Conservation (phyloP, 2,797 vertebrate species). For the Falco naumanni region DNA sequence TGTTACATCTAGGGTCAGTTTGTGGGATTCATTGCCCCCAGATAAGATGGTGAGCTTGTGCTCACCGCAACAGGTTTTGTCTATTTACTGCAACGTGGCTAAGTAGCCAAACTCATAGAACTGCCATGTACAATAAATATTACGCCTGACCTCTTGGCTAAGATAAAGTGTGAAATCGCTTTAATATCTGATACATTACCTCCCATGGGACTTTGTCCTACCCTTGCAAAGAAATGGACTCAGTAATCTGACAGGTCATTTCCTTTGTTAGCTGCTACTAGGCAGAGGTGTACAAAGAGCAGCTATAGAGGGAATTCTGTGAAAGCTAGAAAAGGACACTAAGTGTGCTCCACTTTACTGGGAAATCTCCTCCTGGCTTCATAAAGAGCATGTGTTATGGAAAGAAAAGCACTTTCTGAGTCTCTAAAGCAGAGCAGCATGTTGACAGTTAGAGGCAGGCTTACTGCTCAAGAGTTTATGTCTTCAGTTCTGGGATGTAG, state of each 20-base stretch:
- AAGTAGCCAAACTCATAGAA: not conserved
- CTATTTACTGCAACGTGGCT: not conserved
- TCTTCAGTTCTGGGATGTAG: not conserved
- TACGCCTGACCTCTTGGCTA: conserved; percentile 16
- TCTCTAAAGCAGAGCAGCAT: not conserved
- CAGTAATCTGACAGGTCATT: not conserved
- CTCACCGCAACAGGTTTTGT: not conserved
- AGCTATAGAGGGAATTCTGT: not conserved
- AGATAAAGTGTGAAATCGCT: conserved; percentile 35
- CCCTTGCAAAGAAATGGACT: not conserved
- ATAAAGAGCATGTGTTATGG: not conserved
- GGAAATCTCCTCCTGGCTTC: not conserved
- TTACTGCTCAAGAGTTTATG: not conserved
- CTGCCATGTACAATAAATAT: conserved; percentile 10
- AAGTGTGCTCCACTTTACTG: not conserved
- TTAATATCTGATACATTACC: conserved; percentile 17
- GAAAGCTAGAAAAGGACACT: not conserved
- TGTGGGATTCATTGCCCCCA: conserved; percentile 26
- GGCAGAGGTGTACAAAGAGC: not conserved
- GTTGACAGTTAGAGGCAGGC: not conserved
- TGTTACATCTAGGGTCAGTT: not conserved
- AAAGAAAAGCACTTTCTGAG: not conserved
- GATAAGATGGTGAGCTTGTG: not conserved
- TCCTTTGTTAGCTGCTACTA: not conserved
- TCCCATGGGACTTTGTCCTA: not conserved